A percentile compares a stretch with the other conserved stretches of the same genome.
Evolutionary conservation across 2,888 invertebrate genomes (phyloP).

Genomic region (Drosophila pegasa): DNA sequence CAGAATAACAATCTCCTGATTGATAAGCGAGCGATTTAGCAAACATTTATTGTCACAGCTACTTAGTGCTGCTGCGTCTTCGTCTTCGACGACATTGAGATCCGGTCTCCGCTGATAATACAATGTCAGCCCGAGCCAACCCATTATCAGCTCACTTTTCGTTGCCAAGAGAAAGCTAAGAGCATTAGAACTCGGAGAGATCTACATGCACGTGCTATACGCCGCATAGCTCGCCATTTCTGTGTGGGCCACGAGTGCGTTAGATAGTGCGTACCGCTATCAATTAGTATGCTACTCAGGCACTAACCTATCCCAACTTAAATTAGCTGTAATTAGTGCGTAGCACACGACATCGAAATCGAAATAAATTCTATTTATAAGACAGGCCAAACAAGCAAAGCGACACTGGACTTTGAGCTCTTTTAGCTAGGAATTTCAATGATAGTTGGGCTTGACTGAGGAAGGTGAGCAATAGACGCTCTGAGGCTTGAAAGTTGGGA

Average conservation of each 20-base stretch:
- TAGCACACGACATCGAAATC: constrained; percentile 29
- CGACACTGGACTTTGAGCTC: constrained; percentile 11
- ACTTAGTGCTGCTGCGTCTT: constrained; percentile 33
- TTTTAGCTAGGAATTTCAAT: background rate
- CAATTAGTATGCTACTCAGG: constrained; percentile 13
- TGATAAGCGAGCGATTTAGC: constrained; percentile 48
- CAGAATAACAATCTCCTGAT: constrained; percentile 35
- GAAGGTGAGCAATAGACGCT: background rate
- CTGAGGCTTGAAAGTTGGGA: too few species aligned
- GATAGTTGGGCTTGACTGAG: background rate
- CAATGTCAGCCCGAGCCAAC: constrained; percentile 48
- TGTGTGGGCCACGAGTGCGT: constrained; percentile 63
- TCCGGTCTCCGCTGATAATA: constrained; percentile 58
- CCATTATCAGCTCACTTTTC: constrained; percentile 51
- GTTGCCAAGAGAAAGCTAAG: constrained; percentile 43
- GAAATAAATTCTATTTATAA: constrained; percentile 12
- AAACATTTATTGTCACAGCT: constrained; percentile 32
- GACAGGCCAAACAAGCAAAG: background rate
- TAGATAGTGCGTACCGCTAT: constrained; percentile 59
- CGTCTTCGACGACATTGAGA: constrained; percentile 34
- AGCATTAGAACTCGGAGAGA: background rate
- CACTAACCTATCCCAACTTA: constrained; percentile 66
- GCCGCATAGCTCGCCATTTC: background rate
- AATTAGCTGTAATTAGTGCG: constrained; percentile 46
- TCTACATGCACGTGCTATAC: constrained; percentile 32